Evolutionary conservation across 2,797 vertebrate species (phyloP).

Genomic region (Taeniopygia guttata): DNA sequence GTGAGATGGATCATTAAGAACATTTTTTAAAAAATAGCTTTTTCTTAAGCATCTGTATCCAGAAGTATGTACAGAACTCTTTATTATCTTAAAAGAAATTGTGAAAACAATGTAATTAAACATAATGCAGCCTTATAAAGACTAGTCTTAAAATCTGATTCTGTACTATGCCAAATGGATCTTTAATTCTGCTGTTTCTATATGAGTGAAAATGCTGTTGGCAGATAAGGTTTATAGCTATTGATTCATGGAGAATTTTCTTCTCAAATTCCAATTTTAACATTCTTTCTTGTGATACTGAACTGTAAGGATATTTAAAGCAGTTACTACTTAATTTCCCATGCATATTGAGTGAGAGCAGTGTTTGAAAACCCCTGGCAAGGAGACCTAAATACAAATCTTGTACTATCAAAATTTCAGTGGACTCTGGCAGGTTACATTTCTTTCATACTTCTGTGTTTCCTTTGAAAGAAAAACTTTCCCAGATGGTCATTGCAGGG

Average conservation of each 20-base stretch:
- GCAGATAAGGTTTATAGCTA: background rate
- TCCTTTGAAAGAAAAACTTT: slow-evolving; percentile 12
- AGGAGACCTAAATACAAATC: background rate
- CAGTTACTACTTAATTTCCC: background rate
- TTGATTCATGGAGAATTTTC: background rate
- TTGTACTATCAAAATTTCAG: background rate
- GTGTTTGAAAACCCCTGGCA: background rate
- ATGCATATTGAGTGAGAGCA: background rate
- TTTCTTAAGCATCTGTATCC: background rate
- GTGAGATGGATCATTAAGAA: background rate
- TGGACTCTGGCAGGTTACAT: slow-evolving; percentile 1
- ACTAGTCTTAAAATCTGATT: background rate
- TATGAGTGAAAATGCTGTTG: background rate
- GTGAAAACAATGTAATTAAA: background rate
- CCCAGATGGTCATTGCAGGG: slow-evolving; percentile 34
- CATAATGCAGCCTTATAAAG: background rate
- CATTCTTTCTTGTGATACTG: background rate
- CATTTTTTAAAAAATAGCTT: fast-evolving
- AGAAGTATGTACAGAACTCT: background rate
- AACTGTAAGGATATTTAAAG: background rate
- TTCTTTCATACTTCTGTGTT: background rate
- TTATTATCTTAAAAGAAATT: background rate
- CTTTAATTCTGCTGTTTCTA: background rate
- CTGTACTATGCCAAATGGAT: background rate
- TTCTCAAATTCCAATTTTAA: background rate